phyloP scores from a whole-genome alignment of 2,797 vertebrate species.

The Falco peregrinus region DNA sequence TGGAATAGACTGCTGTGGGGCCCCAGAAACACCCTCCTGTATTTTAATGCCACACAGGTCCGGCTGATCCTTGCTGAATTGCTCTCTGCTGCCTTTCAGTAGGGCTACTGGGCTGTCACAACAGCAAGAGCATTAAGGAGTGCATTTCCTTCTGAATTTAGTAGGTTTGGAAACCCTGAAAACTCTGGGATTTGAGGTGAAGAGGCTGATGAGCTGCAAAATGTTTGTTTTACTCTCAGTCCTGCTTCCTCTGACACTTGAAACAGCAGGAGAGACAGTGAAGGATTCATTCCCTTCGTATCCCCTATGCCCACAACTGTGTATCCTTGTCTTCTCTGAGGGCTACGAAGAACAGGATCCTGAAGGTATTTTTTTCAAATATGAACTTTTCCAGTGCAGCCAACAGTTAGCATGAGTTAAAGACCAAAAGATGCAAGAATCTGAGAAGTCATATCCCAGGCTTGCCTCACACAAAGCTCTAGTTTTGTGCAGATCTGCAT shows the following conservation, averaged over 20 bases:
- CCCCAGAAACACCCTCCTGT: not conserved
- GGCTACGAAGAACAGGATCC: not conserved
- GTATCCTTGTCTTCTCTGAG: not conserved
- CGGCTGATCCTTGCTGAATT: not conserved
- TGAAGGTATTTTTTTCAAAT: not conserved
- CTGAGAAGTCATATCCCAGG: not conserved
- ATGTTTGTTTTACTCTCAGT: not conserved
- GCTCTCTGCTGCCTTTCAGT: not conserved
- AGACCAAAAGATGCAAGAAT: not conserved
- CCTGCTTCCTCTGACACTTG: not conserved
- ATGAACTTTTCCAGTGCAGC: not conserved
- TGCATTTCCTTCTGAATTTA: not conserved
- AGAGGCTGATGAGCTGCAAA: not conserved
- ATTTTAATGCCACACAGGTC: not conserved
- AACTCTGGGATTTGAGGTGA: not conserved
- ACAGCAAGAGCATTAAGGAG: not conserved
- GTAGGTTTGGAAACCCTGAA: not conserved
- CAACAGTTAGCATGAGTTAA: not conserved
- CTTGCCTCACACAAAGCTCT: not conserved
- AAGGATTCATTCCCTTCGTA: not conserved
- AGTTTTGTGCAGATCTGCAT: not conserved
- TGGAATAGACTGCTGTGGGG: not conserved
- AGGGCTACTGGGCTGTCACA: not conserved
- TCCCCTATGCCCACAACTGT: not conserved
- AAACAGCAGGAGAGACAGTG: not conserved